phyloP scores from a whole-genome alignment of 2,797 vertebrate species.

The Anguilla pacifica region DNA sequence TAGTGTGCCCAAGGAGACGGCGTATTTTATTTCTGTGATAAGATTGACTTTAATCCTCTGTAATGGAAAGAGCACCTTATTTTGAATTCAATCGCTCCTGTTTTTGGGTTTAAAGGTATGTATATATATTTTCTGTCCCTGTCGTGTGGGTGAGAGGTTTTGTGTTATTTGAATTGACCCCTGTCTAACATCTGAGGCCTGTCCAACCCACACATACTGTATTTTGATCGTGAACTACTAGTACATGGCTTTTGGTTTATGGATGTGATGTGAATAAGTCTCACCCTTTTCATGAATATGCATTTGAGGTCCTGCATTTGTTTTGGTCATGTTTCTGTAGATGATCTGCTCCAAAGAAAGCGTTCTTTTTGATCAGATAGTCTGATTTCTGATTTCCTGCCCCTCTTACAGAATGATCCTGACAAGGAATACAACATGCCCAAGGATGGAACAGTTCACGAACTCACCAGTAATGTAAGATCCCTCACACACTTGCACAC shows the following conservation, averaged over 20 bases:
- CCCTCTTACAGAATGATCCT: conserved; percentile 82
- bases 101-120: neutral
- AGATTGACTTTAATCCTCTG: neutral
- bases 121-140: neutral
- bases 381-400: neutral
- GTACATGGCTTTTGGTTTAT: neutral
- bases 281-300: neutral
- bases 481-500: neutral
- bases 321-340: neutral
- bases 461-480: conserved; percentile 95
- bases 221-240: neutral
- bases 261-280: neutral
- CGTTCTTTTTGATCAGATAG: neutral
- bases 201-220: neutral
- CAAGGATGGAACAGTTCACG: conserved; percentile 94
- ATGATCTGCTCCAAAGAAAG: neutral
- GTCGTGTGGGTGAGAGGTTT: neutral
- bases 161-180: neutral
- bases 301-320: neutral
- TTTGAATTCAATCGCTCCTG: too few species aligned
- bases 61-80: neutral
- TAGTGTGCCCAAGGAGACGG: neutral
- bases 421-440: conserved; percentile 99
- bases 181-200: neutral
- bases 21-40: neutral